Conservation (phyloP, 1,140 invertebrate genomes). For the Neodiprion fabricii region DNA sequence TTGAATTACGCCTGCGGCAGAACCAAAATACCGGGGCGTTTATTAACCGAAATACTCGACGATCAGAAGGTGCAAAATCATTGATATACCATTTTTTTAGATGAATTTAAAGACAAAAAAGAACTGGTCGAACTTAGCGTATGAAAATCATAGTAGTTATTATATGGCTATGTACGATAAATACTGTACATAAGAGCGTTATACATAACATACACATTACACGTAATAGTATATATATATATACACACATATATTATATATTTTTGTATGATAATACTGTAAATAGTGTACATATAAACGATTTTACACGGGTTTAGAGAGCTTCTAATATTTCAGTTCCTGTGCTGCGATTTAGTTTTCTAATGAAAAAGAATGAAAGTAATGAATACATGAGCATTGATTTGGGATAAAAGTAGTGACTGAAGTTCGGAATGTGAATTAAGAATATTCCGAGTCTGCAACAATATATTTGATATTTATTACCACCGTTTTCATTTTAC, state of each 20-base stretch:
- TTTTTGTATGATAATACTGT: constrained; percentile 3
- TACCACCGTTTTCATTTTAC: not conserved
- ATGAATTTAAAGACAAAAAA: not conserved
- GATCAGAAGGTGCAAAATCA: too few species aligned
- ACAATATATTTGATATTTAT: not conserved
- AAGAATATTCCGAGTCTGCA: not conserved
- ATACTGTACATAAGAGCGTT: not conserved
- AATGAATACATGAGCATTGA: not conserved
- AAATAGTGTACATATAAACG: constrained; percentile 2
- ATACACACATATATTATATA: constrained; percentile 1
- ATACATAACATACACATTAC: not conserved
- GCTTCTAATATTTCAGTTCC: not conserved
- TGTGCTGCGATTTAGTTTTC: not conserved
- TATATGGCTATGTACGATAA: not conserved
- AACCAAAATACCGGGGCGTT: too few species aligned
- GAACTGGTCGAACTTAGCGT: too few species aligned
- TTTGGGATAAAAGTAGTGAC: not conserved
- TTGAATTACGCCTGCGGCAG: too few species aligned
- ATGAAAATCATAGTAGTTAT: not conserved
- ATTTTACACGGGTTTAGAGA: not conserved
- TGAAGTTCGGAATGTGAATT: not conserved
- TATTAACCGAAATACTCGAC: too few species aligned
- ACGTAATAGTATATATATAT: not conserved
- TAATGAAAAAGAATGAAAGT: too few species aligned
- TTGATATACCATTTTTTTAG: not conserved